Evolutionary conservation across 1,140 invertebrate genomes (phyloP).

Genomic region (Potamilus streckersoni): DNA sequence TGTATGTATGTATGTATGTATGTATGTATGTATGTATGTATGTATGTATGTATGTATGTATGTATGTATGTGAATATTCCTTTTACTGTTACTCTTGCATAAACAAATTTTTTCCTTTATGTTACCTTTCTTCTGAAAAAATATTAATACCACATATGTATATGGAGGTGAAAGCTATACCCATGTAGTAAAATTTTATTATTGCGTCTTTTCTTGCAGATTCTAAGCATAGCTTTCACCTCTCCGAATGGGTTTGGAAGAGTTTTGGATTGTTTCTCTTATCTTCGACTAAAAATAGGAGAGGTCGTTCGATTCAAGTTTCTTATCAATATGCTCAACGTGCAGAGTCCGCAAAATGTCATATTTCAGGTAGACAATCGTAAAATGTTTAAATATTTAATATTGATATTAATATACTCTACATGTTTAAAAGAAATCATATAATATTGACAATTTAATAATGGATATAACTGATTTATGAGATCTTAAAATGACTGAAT

Average conservation of each 20-base stretch:
- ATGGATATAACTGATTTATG: no score
- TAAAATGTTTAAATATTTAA: no score
- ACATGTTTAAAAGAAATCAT: no score
- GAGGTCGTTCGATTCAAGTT: constrained; percentile 93
- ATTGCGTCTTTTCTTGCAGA: constrained; percentile 45
- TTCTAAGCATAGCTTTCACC: constrained; percentile 63
- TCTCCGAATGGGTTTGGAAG: constrained; percentile 76
- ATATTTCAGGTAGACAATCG: constrained; percentile 48
- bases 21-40: no score
- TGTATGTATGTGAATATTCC: neutral
- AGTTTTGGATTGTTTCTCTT: constrained; percentile 90
- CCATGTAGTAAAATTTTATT: neutral
- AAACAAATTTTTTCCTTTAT: neutral
- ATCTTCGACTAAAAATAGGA: constrained; percentile 86
- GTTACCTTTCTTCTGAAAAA: neutral
- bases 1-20: no score
- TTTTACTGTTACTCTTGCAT: neutral
- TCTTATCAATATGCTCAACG: constrained; percentile 86
- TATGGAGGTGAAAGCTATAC: neutral
- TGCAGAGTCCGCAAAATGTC: constrained; percentile 53
- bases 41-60: neutral
- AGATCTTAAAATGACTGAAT: no score
- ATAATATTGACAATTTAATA: no score
- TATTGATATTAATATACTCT: no score
- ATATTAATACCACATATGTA: neutral